phyloP scores from a whole-genome alignment of 2,888 invertebrate genomes.

The Himalopsyche tibetana region DNA sequence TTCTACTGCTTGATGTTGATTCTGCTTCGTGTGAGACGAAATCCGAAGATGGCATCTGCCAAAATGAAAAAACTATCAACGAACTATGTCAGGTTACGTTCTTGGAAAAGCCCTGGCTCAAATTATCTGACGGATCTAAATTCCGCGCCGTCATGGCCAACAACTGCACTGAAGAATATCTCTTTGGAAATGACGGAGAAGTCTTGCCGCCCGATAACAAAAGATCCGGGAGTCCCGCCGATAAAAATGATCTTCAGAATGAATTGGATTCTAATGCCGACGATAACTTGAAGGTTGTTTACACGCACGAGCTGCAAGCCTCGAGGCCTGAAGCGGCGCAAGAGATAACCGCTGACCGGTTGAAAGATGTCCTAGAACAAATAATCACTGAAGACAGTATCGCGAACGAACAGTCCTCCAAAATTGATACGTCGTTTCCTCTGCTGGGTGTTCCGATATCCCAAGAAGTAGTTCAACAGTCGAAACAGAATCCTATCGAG shows the following conservation, averaged over 20 bases:
- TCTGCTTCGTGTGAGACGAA: constrained; percentile 72
- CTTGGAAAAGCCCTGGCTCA: constrained; percentile 82
- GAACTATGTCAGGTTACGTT: constrained; percentile 78
- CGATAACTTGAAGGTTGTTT: constrained; percentile 70
- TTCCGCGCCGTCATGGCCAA: constrained; percentile 80
- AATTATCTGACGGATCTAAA: constrained; percentile 77
- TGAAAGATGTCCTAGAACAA: constrained; percentile 73
- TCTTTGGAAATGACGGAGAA: constrained; percentile 73
- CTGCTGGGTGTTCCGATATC: background rate
- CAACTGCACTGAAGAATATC: constrained; percentile 81
- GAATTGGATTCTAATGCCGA: constrained; percentile 69
- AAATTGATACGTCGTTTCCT: too few species aligned
- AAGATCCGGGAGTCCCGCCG: constrained; percentile 65
- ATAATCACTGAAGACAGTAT: constrained; percentile 71
- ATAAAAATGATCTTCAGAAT: constrained; percentile 67
- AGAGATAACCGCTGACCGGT: constrained; percentile 68
- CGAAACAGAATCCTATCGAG: too few species aligned
- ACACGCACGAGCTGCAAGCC: constrained; percentile 68
- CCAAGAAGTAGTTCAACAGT: too few species aligned
- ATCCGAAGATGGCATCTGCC: constrained; percentile 64
- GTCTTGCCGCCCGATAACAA: constrained; percentile 66
- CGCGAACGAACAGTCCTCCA: background rate
- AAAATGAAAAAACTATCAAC: constrained; percentile 64
- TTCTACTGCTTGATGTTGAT: constrained; percentile 75
- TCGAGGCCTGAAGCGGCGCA: constrained; percentile 63